phyloP scores from a whole-genome alignment of 2,888 invertebrate species.

The Entomobrya proxima region DNA sequence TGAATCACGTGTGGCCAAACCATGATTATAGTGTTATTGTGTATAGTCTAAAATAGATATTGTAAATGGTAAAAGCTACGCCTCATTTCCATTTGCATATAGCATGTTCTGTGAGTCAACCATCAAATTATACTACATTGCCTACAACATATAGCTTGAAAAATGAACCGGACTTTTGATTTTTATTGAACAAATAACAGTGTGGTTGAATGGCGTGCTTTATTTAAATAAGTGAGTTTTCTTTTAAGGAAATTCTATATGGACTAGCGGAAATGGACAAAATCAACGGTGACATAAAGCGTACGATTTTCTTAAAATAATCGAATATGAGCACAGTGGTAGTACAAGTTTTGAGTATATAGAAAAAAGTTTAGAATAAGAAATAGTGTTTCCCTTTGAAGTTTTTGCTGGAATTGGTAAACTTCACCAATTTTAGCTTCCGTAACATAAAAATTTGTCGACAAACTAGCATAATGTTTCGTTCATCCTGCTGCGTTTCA shows the following conservation, averaged over 20 bases:
- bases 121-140: constrained; percentile 59
- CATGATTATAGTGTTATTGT: no score
- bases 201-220: constrained; percentile 36
- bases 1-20: no score
- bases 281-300: constrained; percentile 54
- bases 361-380: constrained; percentile 21
- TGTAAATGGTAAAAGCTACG: constrained; percentile 23
- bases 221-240: constrained; percentile 33
- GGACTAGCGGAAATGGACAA: neutral
- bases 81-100: constrained; percentile 61
- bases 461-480: neutral
- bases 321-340: neutral
- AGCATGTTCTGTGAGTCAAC: constrained; percentile 61
- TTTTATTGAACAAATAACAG: constrained; percentile 65
- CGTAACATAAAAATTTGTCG: constrained; percentile 6
- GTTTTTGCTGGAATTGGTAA: constrained; percentile 41
- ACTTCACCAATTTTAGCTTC: constrained; percentile 43
- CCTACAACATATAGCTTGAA: constrained; percentile 50
- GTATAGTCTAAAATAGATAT: constrained; percentile 7
- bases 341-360: neutral
- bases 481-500: no score
- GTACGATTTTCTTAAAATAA: neutral
- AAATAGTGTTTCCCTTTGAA: neutral
- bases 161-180: constrained; percentile 43
- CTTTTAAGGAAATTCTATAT: constrained; percentile 5